phyloP scores from a whole-genome alignment of 2,888 invertebrate genomes.

The Exephanes ischioxanthus region DNA sequence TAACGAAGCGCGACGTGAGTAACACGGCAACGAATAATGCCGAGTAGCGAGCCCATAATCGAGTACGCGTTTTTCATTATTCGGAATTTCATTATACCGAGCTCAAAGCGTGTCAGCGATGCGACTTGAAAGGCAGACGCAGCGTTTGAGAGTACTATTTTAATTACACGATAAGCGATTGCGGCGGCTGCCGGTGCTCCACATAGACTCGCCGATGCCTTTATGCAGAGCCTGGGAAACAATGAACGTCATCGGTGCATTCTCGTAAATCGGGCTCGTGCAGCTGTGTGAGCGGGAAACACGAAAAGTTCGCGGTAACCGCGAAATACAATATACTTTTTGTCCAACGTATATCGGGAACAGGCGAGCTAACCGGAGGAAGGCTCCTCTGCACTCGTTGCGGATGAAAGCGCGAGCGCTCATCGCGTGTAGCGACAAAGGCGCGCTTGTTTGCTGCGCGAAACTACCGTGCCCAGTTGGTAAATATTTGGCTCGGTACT shows the following conservation, averaged over 20 bases:
- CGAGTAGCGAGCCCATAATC: background rate
- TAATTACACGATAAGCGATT: slow-evolving; percentile 30
- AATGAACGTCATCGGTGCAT: slow-evolving; percentile 17
- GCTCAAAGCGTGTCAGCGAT: background rate
- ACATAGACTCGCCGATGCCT: background rate
- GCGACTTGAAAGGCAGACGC: background rate
- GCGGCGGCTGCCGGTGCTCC: background rate
- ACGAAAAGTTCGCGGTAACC: background rate
- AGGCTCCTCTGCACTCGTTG: slow-evolving; percentile 30
- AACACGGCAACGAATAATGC: background rate
- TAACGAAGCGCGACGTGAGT: slow-evolving; percentile 5
- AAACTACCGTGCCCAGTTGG: slow-evolving; percentile 70
- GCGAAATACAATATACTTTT: slow-evolving; percentile 52
- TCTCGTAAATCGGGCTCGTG: background rate
- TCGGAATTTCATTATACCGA: background rate
- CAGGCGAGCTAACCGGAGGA: slow-evolving; percentile 36
- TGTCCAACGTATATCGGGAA: slow-evolving; percentile 44
- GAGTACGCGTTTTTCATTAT: slow-evolving; percentile 14
- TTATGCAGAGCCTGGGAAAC: background rate
- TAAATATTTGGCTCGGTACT: slow-evolving; percentile 72
- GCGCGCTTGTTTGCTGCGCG: slow-evolving; percentile 69
- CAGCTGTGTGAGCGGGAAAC: background rate
- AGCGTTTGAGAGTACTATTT: slow-evolving; percentile 9
- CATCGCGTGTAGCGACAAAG: slow-evolving; percentile 57
- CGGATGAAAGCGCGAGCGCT: slow-evolving; percentile 35